These are phyloP conservation scores for Pteromalus puparum DNA, from an alignment of 1,140 invertebrate genomes.

Conservation along the genomic window DNA sequence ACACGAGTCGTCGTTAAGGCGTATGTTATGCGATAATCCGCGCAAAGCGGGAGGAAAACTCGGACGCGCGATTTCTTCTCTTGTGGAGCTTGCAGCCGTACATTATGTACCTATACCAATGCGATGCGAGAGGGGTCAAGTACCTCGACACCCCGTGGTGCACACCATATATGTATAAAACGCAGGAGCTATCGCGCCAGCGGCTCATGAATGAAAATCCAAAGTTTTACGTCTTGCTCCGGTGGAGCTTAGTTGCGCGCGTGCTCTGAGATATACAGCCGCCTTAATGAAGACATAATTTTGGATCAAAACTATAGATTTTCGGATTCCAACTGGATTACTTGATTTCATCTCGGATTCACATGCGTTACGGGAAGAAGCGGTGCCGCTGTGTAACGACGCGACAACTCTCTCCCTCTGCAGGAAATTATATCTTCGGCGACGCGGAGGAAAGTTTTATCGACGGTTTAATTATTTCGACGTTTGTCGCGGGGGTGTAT, in stretches of 20 bases:
- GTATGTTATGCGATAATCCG: background rate
- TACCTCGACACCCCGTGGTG: background rate
- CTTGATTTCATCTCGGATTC: background rate
- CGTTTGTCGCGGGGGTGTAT: too few relatives aligned
- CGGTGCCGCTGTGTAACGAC: background rate
- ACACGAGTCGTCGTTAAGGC: background rate
- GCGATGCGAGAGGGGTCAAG: background rate
- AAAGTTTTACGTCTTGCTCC: background rate
- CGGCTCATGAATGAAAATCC: constrained; percentile 25
- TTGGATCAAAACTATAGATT: constrained; percentile 23
- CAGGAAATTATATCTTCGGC: too few relatives aligned
- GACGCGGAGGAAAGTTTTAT: too few relatives aligned
- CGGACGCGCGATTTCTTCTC: background rate
- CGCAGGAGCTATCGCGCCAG: too few relatives aligned
- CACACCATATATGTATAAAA: background rate
- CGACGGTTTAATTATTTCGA: too few relatives aligned
- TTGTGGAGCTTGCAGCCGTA: background rate
- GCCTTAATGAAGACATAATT: constrained; percentile 30
- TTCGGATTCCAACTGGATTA: background rate
- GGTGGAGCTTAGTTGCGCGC: background rate
- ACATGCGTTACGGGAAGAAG: background rate
- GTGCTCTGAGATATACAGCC: background rate
- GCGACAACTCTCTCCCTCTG: background rate
- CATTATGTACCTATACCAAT: too few relatives aligned
- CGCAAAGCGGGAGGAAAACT: background rate